Percentiles rank a stretch among this genome's conserved stretches.
phyloP scores from a whole-genome alignment of 2,113 vertebrate species.

The Brienomyrus brachyistius region DNA sequence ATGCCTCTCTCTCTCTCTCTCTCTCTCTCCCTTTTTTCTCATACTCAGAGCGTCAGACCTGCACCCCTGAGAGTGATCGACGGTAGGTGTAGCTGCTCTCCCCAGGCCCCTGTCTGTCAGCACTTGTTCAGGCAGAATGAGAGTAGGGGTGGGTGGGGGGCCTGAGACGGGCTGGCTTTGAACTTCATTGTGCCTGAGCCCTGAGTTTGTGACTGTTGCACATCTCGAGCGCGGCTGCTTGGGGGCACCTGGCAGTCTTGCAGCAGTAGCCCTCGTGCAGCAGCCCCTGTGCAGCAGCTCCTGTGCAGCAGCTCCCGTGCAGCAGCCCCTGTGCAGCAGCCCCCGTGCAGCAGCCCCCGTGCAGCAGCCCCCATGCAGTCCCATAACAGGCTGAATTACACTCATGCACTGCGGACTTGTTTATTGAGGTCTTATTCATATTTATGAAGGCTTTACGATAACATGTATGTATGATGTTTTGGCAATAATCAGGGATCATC shows the following conservation, averaged over 20 bases:
- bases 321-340: neutral
- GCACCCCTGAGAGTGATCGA: conserved; percentile 51
- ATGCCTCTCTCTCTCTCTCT: neutral
- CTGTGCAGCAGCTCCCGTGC: neutral
- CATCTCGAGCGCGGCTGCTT: neutral
- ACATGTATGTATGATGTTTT: no score
- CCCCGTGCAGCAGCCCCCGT: no score
- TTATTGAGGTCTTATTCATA: neutral
- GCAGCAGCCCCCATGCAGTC: neutral
- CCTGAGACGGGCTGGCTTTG: neutral
- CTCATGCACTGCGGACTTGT: neutral
- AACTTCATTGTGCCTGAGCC: neutral
- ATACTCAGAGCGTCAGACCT: conserved; percentile 24
- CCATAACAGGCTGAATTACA: neutral
- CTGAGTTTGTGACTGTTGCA: neutral
- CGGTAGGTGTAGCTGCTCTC: conserved; percentile 26
- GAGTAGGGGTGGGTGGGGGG: neutral
- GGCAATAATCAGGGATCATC: no score
- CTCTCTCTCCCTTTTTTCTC: neutral
- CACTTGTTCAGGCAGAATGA: conserved; percentile 39
- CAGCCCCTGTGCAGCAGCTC: no score
- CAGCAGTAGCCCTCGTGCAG: neutral
- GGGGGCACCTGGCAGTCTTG: neutral
- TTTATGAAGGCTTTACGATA: neutral
- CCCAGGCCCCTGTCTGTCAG: conserved; percentile 47